phyloP scores from a whole-genome alignment of 2,113 vertebrate genomes.

The Fulica atra region DNA sequence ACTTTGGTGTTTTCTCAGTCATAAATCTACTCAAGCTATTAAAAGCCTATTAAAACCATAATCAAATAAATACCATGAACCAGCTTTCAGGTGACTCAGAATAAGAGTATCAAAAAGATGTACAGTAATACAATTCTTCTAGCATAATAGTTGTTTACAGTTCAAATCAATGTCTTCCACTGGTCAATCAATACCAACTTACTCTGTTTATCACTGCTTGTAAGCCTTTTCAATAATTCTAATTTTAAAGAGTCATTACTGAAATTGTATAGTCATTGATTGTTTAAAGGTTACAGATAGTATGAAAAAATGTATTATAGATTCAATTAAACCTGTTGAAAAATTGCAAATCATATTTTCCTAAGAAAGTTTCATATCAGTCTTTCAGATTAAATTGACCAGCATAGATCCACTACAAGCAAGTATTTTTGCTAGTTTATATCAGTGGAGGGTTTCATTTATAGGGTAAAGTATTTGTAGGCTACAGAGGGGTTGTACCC shows the following conservation, averaged over 20 bases:
- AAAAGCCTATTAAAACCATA: background rate
- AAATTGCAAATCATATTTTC: background rate
- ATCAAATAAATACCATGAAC: background rate
- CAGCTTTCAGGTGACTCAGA: background rate
- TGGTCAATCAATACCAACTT: constrained; percentile 66
- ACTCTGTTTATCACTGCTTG: constrained; percentile 58
- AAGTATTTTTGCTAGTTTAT: background rate
- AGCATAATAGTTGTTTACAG: constrained; percentile 35
- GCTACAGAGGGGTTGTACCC: background rate
- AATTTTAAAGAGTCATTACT: constrained; percentile 72
- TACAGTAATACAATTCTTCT: constrained; percentile 29
- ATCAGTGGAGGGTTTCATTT: background rate
- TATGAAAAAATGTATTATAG: constrained; percentile 53
- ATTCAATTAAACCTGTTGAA: constrained; percentile 42
- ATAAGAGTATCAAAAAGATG: background rate
- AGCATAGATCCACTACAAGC: background rate
- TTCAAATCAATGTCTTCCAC: constrained; percentile 48
- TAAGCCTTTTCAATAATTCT: constrained; percentile 73
- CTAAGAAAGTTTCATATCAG: background rate
- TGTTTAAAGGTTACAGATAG: constrained; percentile 60
- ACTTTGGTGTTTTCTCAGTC: background rate
- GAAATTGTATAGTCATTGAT: constrained; percentile 67
- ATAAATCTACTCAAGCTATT: background rate
- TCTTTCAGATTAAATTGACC: background rate
- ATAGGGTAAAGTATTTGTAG: background rate